Conservation (phyloP, 2,888 invertebrate genomes). For the Pimpla rufipes region DNA sequence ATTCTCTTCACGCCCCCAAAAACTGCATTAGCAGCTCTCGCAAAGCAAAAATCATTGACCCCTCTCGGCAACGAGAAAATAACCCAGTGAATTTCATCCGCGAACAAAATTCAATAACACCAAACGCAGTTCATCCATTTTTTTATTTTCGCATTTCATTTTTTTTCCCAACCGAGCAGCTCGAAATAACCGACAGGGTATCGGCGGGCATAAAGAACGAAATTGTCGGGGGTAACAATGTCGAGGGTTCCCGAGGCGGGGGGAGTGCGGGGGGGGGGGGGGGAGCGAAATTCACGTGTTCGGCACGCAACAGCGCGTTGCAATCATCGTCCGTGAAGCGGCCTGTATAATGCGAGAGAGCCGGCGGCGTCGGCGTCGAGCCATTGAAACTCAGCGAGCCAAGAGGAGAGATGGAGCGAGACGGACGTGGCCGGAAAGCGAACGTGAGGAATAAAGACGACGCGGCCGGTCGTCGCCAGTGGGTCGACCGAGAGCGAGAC, state of each 20-base stretch:
- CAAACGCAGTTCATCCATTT: conserved; percentile 13
- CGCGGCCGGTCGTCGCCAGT: conserved; percentile 12
- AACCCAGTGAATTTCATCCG: conserved; percentile 50
- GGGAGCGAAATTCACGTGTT: conserved; percentile 43
- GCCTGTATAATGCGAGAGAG: conserved; percentile 72
- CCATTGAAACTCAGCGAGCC: conserved; percentile 78
- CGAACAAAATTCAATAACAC: conserved; percentile 46
- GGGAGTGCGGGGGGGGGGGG: conserved; percentile 28
- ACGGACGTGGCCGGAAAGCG: conserved; percentile 30
- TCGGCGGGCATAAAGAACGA: conserved; percentile 47
- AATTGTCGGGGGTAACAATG: conserved; percentile 54
- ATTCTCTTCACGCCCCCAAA: too few relatives aligned
- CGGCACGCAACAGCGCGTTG: conserved; percentile 62
- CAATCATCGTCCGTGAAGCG: conserved; percentile 72
- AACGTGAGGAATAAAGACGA: conserved; percentile 35
- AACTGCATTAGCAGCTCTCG: too few relatives aligned
- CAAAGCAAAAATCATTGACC: background rate
- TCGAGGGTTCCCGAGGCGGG: background rate
- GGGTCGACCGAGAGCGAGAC: conserved; percentile 53
- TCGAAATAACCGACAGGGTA: conserved; percentile 51
- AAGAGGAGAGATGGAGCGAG: conserved; percentile 41
- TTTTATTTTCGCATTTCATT: background rate
- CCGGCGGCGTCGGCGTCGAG: conserved; percentile 62
- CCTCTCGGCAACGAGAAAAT: conserved; percentile 3
- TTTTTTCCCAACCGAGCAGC: background rate